Evolutionary conservation across 2,113 vertebrate species (phyloP), one percentile per base, ranked within the genome.

Genomic region (Colinus virginianus): DNA sequence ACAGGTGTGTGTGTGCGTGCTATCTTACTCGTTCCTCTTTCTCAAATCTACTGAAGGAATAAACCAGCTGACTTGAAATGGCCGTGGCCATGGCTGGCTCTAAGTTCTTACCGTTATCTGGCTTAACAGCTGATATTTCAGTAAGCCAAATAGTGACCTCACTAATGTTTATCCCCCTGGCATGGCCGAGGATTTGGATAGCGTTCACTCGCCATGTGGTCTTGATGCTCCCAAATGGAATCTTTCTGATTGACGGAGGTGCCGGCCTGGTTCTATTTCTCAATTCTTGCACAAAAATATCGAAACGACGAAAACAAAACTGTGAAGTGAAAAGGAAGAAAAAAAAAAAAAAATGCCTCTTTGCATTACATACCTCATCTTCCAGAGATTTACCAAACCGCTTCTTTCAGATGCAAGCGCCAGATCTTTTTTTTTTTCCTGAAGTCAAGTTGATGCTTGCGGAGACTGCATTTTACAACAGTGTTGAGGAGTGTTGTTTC

Each of bases 331-430:
- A 81, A 89, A 87, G 58, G 36, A 93, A 42, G 76, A 90, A 68
- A n/a, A 91, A 84, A 85, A 91, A 84, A 85, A 63, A 53, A 30
- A 90, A 92, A 93, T 58, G 96, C 97, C 97, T 98, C 97, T 96
- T 96, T 96, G 90, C 96, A 95, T 97, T 95, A 96, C 97, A 98
- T 98, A 98, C 98, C 98, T 98, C 98, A 94, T 97, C 95, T 96
- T 97, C 95, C 87, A 96, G 97, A 96, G 97, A 97, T 69, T 96
- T 96, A 95, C 90, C 94, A 95, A 97, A 97, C 88, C 11, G 71
- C 95, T 97, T 95, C 95, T 94, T 93, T 84, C 87, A 84, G 87
- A 68, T 28, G 67, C 7, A n/a, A 94, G 90, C 87, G 19, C 67
- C 93, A 93, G 86, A 64, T 4, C 62, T 36, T 94, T 91, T 4